These are phyloP conservation scores for Epinephelus awoara DNA, from an alignment of 2,797 vertebrate genomes.

Conservation along the genomic window DNA sequence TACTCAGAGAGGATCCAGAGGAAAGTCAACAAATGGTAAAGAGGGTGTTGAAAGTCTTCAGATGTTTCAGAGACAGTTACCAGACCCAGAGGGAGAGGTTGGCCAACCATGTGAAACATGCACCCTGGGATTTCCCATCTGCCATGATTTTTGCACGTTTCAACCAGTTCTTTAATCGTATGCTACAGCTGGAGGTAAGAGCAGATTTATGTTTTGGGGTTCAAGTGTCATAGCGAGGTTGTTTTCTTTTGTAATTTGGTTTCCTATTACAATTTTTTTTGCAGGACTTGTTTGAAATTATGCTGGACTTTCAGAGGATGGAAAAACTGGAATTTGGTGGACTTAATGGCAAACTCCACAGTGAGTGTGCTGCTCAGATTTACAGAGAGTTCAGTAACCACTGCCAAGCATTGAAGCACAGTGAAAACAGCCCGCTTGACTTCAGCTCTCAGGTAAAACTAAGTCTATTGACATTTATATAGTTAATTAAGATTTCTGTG, in stretches of 20 bases:
- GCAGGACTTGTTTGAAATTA: constrained; percentile 85
- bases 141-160: constrained; percentile 87
- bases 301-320: constrained; percentile 88
- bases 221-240: background rate
- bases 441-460: constrained; percentile 79
- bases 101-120: constrained; percentile 74
- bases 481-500: background rate
- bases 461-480: background rate
- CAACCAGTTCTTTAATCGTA: constrained; percentile 83
- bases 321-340: constrained; percentile 89
- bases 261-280: constrained; percentile 39
- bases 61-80: constrained; percentile 85
- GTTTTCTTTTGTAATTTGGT: background rate
- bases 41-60: constrained; percentile 77
- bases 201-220: constrained; percentile 8
- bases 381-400: constrained; percentile 82
- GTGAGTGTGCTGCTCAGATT: constrained; percentile 78
- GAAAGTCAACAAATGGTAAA: constrained; percentile 86
- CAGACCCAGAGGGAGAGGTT: constrained; percentile 83
- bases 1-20: constrained; percentile 86
- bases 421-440: constrained; percentile 77
- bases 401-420: constrained; percentile 82
- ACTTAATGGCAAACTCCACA: constrained; percentile 82
- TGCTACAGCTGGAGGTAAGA: constrained; percentile 88
- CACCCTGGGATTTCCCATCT: constrained; percentile 89